Evolutionary conservation across 1,140 invertebrate genomes (phyloP), one percentile per base, ranked within the genome.

Genomic region (Pararge aegeria): DNA sequence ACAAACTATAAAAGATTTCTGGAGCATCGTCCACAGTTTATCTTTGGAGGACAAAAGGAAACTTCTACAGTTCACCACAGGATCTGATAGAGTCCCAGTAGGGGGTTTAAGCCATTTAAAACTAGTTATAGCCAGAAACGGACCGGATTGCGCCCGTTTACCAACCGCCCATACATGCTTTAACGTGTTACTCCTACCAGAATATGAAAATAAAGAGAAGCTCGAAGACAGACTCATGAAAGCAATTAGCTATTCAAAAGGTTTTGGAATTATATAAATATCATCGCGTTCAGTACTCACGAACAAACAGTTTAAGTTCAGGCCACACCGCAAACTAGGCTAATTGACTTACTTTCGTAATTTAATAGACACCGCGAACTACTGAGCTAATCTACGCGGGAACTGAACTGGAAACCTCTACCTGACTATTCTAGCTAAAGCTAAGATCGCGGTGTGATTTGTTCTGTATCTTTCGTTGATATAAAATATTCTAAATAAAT

Each of bases 121-220:
- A 75, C 93, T 98, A 69, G 92, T 96, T 0, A 95, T 96, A 40
- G 94, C 95, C 0, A 91, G 94, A 19, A 94, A 96, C 79, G 95
- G 95, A 0, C 93, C 95, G 0, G 95, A 96, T 81, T 95, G 94
- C 10, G 95, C 96, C 68, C 92, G 95, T 20, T 88, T 96, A 70
- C 95, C 95, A 27, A 96, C 95, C 13, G 95, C 95, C 7, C 98
- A 99, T 83, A 99, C 98, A 0, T 99, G 98, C 88, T 99, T 99
- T 89, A 99, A 99, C 87, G 94, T 99, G 1, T 91, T 99, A 9
- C 93, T 99, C 55, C 90, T 99, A 44, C 98, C 98, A 0, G 95
- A 96, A 78, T 98, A 98, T 74, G 93, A 92, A 49, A 94, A 92
- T 38, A 94, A 95, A 90, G 95, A 97, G 56, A 96, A 96, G 83